Conservation (phyloP, 2,888 invertebrate genomes). For the Diplolepis rosae region DNA sequence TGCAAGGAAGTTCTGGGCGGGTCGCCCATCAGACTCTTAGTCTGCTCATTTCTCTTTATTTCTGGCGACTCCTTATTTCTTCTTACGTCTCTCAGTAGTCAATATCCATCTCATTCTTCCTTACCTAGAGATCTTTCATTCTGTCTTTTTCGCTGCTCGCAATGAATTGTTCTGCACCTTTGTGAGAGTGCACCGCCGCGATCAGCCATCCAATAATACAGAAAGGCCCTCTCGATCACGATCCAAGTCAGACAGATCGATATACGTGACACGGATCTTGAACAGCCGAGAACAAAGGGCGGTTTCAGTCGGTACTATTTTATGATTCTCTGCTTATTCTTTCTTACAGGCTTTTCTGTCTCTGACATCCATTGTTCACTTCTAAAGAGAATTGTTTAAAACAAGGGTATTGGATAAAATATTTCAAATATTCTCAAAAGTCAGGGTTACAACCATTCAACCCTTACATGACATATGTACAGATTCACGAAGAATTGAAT, state of each 20-base stretch:
- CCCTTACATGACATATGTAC: not conserved
- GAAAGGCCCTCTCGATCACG: constrained; percentile 63
- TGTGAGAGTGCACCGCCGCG: constrained; percentile 64
- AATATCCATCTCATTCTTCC: constrained; percentile 47
- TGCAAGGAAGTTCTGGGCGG: constrained; percentile 71
- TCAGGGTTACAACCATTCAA: too few species aligned
- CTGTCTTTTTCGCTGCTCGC: constrained; percentile 47
- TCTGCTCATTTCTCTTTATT: constrained; percentile 54
- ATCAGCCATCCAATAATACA: constrained; percentile 62
- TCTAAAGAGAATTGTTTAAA: constrained; percentile 41
- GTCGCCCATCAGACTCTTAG: constrained; percentile 64
- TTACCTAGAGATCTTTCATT: constrained; percentile 37
- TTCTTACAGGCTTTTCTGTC: constrained; percentile 26
- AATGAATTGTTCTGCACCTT: constrained; percentile 66
- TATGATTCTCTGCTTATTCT: constrained; percentile 35
- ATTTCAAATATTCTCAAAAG: not conserved
- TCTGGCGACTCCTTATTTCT: not conserved
- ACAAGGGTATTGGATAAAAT: not conserved
- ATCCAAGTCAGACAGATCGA: constrained; percentile 62
- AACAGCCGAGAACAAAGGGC: constrained; percentile 49
- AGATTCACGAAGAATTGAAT: not conserved
- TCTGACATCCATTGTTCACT: constrained; percentile 52
- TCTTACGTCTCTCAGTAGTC: constrained; percentile 42
- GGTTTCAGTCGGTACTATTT: constrained; percentile 31
- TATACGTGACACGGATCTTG: constrained; percentile 51